phyloP scores from a whole-genome alignment of 1,140 invertebrate species.

The Pristionchus pacificus region DNA sequence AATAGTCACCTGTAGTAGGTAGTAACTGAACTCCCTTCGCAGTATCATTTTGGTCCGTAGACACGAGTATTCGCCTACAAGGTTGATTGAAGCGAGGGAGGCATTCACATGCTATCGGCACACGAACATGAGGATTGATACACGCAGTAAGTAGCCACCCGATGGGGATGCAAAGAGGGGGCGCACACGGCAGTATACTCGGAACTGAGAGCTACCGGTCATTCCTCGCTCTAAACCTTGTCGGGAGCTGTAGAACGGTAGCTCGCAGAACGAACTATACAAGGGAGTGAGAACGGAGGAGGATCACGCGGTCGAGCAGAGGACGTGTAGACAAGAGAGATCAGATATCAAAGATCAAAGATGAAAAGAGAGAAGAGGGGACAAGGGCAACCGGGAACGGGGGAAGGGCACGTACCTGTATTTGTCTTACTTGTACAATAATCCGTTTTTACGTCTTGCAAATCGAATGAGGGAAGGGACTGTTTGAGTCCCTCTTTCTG shows the following conservation, averaged over 20 bases:
- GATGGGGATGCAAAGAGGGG: not conserved
- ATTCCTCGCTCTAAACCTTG: no score
- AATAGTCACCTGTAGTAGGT: constrained; percentile 62
- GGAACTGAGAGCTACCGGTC: no score
- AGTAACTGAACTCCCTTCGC: constrained; percentile 61
- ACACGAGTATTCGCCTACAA: constrained; percentile 54
- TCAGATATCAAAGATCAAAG: not conserved
- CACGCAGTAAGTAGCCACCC: no score
- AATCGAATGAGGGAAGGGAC: constrained; percentile 77
- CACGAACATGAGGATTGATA: no score
- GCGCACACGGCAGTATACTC: not conserved
- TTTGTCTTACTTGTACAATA: constrained; percentile 93
- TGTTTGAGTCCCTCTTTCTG: constrained; percentile 77
- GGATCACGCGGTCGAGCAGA: not conserved
- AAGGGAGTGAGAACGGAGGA: not conserved
- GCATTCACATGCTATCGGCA: no score
- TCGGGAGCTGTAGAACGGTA: no score
- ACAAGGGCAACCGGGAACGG: not conserved
- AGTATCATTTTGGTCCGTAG: constrained; percentile 52
- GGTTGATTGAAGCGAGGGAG: constrained; percentile 26
- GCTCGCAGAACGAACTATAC: no score
- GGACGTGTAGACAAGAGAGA: constrained; percentile 39
- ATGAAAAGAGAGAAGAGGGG: not conserved
- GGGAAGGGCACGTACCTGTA: constrained; percentile 69
- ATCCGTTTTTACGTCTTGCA: constrained; percentile 83